Base-by-base conservation (phyloP, 2,797 vertebrate genomes). In the Manis pentadactyla region DNA sequence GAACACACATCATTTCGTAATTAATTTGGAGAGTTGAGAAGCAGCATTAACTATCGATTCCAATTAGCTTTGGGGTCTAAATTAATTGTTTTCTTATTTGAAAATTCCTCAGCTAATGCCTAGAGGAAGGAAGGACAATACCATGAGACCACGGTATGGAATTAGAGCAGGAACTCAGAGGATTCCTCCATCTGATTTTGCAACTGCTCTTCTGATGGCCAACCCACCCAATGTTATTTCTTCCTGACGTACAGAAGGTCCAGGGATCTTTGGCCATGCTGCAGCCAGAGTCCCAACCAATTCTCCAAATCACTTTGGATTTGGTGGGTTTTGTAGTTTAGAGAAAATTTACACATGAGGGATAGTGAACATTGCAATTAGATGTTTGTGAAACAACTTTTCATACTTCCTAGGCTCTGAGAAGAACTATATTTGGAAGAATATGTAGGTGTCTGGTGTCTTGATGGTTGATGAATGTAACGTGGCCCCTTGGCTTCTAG, bases 41-140 rank as follows among this genome's bases (percentile, higher is more conserved):
- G 98, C 96, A 94, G 97, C 93, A 96, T 96, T 97, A 97, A 96
- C 66, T 97, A 98, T 98, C 93, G 96, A 98, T 98, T 98, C 84
- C 97, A 98, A 97, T 98, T 97, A 98, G 84, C 95, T 98, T 87
- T 91, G 81, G 97, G 87, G 96, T 93, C 95, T 93, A 96, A 97
- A 98, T 97, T 96, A 98, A 98, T 98, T 96, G 87, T 96, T 98
- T 98, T 96, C 84, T 97, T 97, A 94, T 89, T 92, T 97, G 97
- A 95, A 95, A 90, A 91, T 86, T 85, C 84, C 86, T 66, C 25
- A 34, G 7, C 66, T 89, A 90, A 74, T 87, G 55, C 25, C 2
- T 34, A 19, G 34, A 10, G 3, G 5, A 15, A 53, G 88, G 39
- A 12, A 83, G 2, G 97, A 37, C 34, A 55, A 27, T 61, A 23